Evolutionary conservation across 2,113 vertebrate genomes (phyloP), one percentile per base, ranked within the genome.

Genomic region (Malurus alboscapulatus): DNA sequence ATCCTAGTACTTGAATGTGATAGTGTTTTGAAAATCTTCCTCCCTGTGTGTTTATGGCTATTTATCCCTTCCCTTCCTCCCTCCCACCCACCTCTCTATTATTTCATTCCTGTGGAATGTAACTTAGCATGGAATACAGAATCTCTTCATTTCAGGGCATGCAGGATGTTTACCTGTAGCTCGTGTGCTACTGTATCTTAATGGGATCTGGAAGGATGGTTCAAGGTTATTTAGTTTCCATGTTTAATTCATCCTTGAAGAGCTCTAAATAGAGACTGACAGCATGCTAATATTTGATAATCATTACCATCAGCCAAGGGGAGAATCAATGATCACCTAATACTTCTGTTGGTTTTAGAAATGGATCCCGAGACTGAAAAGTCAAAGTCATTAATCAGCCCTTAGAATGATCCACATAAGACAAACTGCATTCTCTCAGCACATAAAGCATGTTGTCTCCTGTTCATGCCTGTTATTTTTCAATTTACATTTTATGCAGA

Each of bases 71-170:
- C 66, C 10, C 6, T 94, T 87, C 54, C 54, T 83, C 38, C 51
- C 71, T 83, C 38, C 51, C 71, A 48, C 42, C 32, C 59, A 55
- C 29, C 24, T 5, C 0, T 27, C 22, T 85, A 88, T 96, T 96
- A 97, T 89, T 93, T 96, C 76, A 97, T 97, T 96, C 75, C 65
- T 89, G 30, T 96, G 96, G 97, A 97, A 97, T 97, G 95, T 51
- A 61, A 62, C 9, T 90, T 93, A 91, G 85, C 34, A 5, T 34
- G 48, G 88, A 93, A 84, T 93, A 42, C 44, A 47, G 62, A 93
- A 94, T 87, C 73, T 91, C 90, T 87, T 95, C 83, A 87, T 84
- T 94, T 84, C 72, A 87, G 73, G 84, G 51, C 83, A 92, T 80
- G 58, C 14, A 57, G 38, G 30, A 48, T 94, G 80, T 78, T 86